A percentile compares a stretch with the other conserved stretches of the same genome.
Conservation (phyloP, 2,797 vertebrate genomes). For the Sylvia borin region DNA sequence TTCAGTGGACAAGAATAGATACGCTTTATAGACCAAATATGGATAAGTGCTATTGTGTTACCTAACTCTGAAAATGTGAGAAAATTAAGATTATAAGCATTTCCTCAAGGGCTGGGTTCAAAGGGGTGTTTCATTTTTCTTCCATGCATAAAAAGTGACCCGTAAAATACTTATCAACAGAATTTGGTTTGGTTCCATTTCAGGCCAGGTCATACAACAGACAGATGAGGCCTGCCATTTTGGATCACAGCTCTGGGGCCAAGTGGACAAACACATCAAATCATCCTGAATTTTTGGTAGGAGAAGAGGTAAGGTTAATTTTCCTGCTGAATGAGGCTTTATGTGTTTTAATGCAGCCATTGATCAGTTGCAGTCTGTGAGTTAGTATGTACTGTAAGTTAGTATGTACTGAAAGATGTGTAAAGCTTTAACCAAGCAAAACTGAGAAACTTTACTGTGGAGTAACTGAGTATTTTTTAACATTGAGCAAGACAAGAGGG, state of each 20-base stretch:
- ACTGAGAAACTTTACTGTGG: neutral
- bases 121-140: neutral
- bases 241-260: slow-evolving; percentile 90
- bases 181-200: slow-evolving; percentile 16
- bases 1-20: neutral
- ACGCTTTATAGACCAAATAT: neutral
- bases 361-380: neutral
- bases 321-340: neutral
- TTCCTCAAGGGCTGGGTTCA: rapidly evolving
- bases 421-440: neutral
- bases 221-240: slow-evolving; percentile 90
- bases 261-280: slow-evolving; percentile 93
- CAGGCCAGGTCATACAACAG: slow-evolving; percentile 94
- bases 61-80: neutral
- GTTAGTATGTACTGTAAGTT: neutral
- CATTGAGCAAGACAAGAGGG: neutral
- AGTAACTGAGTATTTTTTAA: neutral
- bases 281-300: slow-evolving; percentile 90
- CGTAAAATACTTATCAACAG: neutral
- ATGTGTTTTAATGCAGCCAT: neutral
- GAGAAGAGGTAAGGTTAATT: slow-evolving; percentile 88
- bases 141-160: neutral
- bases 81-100: neutral
- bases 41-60: neutral
- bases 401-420: neutral